These are phyloP conservation scores for Sebastiscus albofasciatus DNA, from an alignment of 2,797 vertebrate genomes.

Conservation along the genomic window DNA sequence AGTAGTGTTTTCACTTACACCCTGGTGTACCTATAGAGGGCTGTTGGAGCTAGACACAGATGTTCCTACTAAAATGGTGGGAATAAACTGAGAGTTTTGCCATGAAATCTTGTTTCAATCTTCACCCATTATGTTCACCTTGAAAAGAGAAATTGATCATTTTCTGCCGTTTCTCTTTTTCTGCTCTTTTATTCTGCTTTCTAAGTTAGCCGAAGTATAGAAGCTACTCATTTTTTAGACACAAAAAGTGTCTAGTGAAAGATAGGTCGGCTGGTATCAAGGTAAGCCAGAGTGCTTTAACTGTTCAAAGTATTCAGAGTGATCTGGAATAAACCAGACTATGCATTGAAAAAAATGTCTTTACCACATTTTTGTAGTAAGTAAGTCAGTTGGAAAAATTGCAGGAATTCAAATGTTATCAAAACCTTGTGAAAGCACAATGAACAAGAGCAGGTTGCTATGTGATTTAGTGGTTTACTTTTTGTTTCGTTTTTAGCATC, in stretches of 20 bases:
- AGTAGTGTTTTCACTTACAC: not conserved
- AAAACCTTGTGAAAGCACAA: not conserved
- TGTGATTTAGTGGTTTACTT: not conserved
- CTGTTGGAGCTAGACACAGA: not conserved
- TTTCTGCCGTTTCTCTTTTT: not conserved
- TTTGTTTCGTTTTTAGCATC: not conserved
- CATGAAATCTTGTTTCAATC: not conserved
- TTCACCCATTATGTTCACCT: not conserved
- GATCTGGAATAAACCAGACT: slow-evolving; percentile 3
- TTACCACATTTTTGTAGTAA: not conserved
- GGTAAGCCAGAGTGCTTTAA: not conserved
- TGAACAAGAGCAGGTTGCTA: not conserved
- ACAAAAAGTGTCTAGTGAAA: not conserved
- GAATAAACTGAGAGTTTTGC: no score
- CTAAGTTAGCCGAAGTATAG: not conserved
- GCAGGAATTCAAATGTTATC: not conserved
- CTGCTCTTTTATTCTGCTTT: not conserved
- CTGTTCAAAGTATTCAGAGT: not conserved
- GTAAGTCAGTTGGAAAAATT: not conserved
- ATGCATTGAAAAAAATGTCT: no score
- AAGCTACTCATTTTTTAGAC: not conserved
- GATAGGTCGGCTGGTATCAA: not conserved
- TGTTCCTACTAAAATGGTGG: not conserved
- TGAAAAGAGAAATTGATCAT: not conserved
- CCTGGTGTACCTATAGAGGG: not conserved